A percentile compares a stretch with the other conserved stretches of the same genome.
Evolutionary conservation across 2,113 vertebrate species (phyloP).

Genomic region (Pelodiscus sinensis): DNA sequence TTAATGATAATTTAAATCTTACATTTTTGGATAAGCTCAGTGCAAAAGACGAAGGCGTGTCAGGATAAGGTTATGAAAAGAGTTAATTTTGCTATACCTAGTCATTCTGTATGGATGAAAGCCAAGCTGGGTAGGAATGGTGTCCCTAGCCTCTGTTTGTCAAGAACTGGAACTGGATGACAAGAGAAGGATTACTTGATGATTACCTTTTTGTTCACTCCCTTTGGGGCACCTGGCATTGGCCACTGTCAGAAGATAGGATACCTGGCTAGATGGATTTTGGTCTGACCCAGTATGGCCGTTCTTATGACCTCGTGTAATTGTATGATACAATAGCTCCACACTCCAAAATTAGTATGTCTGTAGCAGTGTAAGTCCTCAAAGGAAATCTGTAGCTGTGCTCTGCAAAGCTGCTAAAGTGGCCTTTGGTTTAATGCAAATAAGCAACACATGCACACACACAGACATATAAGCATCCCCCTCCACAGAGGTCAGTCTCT

Average conservation of each 20-base stretch:
- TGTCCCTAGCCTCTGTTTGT: too few relatives aligned
- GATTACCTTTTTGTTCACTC: too few relatives aligned
- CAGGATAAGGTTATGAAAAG: neutral
- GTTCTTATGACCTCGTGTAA: too few relatives aligned
- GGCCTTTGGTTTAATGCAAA: neutral
- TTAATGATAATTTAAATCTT: neutral
- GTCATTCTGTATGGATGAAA: neutral
- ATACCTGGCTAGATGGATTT: too few relatives aligned
- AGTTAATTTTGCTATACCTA: neutral
- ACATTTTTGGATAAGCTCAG: neutral
- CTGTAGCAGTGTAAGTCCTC: neutral
- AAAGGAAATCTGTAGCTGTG: neutral
- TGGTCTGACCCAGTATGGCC: too few relatives aligned
- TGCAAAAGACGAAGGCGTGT: neutral
- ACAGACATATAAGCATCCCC: neutral
- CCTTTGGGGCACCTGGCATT: too few relatives aligned
- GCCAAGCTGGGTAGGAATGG: fast-evolving
- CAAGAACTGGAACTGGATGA: too few relatives aligned
- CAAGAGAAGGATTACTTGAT: too few relatives aligned
- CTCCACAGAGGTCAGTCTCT: neutral
- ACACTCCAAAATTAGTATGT: neutral
- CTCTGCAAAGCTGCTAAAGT: too few relatives aligned
- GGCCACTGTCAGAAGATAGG: too few relatives aligned
- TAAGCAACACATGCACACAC: neutral
- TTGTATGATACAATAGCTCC: neutral